phyloP scores from a whole-genome alignment of 2,113 vertebrate genomes.

The Tetraodon nigroviridis region DNA sequence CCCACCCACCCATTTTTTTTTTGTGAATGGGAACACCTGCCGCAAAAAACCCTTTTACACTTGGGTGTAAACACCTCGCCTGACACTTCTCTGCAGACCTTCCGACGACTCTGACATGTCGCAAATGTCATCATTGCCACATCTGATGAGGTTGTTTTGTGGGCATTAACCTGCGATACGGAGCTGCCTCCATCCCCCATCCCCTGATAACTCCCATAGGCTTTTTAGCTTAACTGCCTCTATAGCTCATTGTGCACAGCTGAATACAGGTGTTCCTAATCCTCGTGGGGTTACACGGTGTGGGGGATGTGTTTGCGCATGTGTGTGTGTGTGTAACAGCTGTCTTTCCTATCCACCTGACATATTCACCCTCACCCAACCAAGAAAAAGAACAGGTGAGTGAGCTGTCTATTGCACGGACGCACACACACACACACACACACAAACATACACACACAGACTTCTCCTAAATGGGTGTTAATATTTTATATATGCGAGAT shows the following conservation, averaged over 20 bases:
- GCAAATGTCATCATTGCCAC: slow-evolving; percentile 44
- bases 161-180: slow-evolving; percentile 30
- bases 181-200: slow-evolving; percentile 31
- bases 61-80: slow-evolving; percentile 33
- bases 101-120: slow-evolving; percentile 36
- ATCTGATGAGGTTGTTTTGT: slow-evolving; percentile 20
- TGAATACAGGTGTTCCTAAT: slow-evolving; percentile 74
- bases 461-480: slow-evolving; percentile 58
- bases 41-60: slow-evolving; percentile 58
- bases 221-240: slow-evolving; percentile 62
- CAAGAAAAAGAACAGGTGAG: slow-evolving; percentile 59
- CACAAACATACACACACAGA: slow-evolving; percentile 21
- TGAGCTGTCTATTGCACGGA: slow-evolving; percentile 27
- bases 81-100: slow-evolving; percentile 39
- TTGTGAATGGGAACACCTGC: slow-evolving; percentile 69
- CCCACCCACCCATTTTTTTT: slow-evolving; percentile 45
- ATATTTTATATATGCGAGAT: slow-evolving; percentile 58
- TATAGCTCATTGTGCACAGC: slow-evolving; percentile 67
- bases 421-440: slow-evolving; percentile 20
- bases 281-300: slow-evolving; percentile 54
- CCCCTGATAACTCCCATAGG: slow-evolving; percentile 52
- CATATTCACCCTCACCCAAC: slow-evolving; percentile 28
- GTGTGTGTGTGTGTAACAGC: slow-evolving; percentile 61
- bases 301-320: slow-evolving; percentile 40
- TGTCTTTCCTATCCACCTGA: slow-evolving; percentile 60